These are phyloP conservation scores for Mythimna lalbum DNA, from an alignment of 2,888 invertebrate species.

Conservation along the genomic window DNA sequence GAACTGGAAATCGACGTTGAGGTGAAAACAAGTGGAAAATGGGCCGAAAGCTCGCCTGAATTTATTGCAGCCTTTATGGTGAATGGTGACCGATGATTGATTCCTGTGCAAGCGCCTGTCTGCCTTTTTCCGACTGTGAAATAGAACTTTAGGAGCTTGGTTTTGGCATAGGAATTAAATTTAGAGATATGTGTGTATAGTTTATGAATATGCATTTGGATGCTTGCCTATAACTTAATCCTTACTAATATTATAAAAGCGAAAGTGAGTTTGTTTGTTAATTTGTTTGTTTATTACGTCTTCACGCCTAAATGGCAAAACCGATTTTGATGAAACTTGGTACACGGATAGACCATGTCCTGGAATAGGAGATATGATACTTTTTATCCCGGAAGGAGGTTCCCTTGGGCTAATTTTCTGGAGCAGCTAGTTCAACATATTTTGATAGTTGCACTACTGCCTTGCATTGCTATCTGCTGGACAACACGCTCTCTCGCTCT, in stretches of 20 bases:
- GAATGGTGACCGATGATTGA: constrained; percentile 78
- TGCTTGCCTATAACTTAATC: no score
- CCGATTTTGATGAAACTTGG: no score
- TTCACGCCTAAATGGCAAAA: no score
- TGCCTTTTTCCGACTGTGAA: constrained; percentile 63
- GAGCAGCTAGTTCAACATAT: no score
- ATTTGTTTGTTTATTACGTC: no score
- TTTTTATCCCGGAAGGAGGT: no score
- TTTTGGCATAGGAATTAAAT: constrained; percentile 27
- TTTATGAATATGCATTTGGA: not conserved
- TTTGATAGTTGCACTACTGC: not conserved
- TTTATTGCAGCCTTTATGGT: constrained; percentile 81
- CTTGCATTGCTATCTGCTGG: not conserved
- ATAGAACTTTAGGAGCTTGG: constrained; percentile 46
- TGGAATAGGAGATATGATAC: no score
- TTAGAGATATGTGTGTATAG: constrained; percentile 5
- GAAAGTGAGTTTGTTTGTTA: no score
- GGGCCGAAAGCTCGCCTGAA: constrained; percentile 73
- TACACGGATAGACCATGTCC: no score
- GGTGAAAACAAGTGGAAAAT: constrained; percentile 87
- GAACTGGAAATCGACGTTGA: constrained; percentile 69
- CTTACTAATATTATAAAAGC: no score
- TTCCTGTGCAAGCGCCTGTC: constrained; percentile 68
- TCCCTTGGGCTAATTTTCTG: no score
- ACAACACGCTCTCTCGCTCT: no score